Evolutionary conservation across 2,797 vertebrate genomes (phyloP).

Genomic region (Anas bahamensis): DNA sequence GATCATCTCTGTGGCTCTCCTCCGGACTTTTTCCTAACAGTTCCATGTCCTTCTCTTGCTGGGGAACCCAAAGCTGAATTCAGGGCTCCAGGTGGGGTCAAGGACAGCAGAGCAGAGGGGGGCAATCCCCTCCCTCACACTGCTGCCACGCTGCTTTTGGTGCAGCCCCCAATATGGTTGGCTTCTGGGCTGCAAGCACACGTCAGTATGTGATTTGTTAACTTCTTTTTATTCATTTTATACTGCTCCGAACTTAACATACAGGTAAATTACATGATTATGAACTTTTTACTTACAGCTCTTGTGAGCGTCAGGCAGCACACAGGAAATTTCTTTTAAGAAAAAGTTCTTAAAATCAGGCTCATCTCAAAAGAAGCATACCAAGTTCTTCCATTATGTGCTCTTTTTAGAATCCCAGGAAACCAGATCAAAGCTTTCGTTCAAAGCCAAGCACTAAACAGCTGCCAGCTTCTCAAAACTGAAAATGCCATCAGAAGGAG

Average conservation of each 20-base stretch:
- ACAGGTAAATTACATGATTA: neutral
- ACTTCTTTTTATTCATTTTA: neutral
- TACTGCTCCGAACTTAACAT: neutral
- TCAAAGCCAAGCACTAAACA: constrained; percentile 26
- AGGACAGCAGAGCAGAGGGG: no score
- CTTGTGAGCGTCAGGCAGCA: neutral
- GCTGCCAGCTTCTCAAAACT: constrained; percentile 33
- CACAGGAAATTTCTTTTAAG: neutral
- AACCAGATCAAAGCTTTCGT: constrained; percentile 15
- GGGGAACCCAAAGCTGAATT: no score
- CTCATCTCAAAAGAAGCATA: neutral
- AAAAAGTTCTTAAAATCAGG: neutral
- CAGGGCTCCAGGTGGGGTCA: no score
- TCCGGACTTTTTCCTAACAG: no score
- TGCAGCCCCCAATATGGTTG: no score
- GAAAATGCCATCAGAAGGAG: neutral
- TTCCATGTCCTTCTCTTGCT: no score
- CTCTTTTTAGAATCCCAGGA: neutral
- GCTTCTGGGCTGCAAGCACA: no score
- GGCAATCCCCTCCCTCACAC: no score
- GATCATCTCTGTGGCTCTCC: no score
- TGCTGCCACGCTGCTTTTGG: no score
- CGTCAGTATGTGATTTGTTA: neutral
- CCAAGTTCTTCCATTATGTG: neutral
- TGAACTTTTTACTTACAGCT: neutral